A percentile compares a stretch with the other conserved stretches of the same genome.
phyloP scores from a whole-genome alignment of 2,113 vertebrate species.

The human region GRCh38 chr1:41379501-41380000 shows the following conservation, averaged over 20 bases:
- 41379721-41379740: not conserved
- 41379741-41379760: not conserved
- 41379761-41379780: not conserved
- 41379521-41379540: constrained; percentile 62
- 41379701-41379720: not conserved
- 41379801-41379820: not conserved
- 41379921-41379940: constrained; percentile 58
- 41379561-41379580: constrained; percentile 53
- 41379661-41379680: constrained; percentile 33
- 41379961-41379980: constrained; percentile 7
- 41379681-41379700: not conserved
- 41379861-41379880: not conserved
- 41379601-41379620: constrained; percentile 40
- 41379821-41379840: not conserved
- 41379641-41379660: constrained; percentile 50
- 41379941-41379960: not conserved
- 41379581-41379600: constrained; percentile 39
- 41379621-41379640: constrained; percentile 38
- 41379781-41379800: not conserved
- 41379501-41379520: constrained; percentile 61
- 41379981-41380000: not conserved
- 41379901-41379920: not conserved
- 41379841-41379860: not conserved
- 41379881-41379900: not conserved
- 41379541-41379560: constrained; percentile 6